A percentile compares a stretch with the other conserved stretches of the same genome.
Evolutionary conservation across 2,888 invertebrate species (phyloP).

Genomic region (Eilema depressum): DNA sequence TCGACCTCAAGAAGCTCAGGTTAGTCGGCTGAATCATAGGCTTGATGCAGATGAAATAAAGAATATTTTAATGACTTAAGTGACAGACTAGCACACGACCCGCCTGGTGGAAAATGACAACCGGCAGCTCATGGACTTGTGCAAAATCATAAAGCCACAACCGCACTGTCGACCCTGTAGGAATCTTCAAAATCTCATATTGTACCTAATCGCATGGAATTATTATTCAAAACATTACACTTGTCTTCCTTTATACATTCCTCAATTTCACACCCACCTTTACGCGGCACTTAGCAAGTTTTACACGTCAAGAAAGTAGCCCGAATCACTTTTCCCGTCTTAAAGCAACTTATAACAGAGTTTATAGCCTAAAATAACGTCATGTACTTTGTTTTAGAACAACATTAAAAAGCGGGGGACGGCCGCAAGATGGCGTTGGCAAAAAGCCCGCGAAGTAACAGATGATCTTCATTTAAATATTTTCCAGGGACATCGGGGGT

Average conservation of each 20-base stretch:
- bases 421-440: slow-evolving; percentile 47
- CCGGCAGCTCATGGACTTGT: too few species aligned
- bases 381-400: slow-evolving; percentile 46
- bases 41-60: too few species aligned
- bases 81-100: too few species aligned
- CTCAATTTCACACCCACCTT: neutral
- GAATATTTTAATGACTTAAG: too few species aligned
- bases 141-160: too few species aligned
- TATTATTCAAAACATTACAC: too few species aligned
- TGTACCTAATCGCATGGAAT: too few species aligned
- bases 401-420: slow-evolving; percentile 48
- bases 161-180: too few species aligned
- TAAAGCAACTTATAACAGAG: slow-evolving; percentile 25
- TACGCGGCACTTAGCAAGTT: neutral
- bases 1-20: too few species aligned
- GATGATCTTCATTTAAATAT: slow-evolving; percentile 67
- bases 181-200: too few species aligned
- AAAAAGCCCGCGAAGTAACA: slow-evolving; percentile 59
- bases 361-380: slow-evolving; percentile 49
- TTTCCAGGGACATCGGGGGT: slow-evolving; percentile 50
- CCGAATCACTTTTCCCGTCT: slow-evolving; percentile 15
- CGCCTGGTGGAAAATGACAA: too few species aligned
- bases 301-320: neutral
- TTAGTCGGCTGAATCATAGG: too few species aligned
- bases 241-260: neutral